A percentile compares a stretch with the other conserved stretches of the same genome.
These are phyloP conservation scores for Mallotus villosus DNA, from an alignment of 2,797 vertebrate genomes.

Conservation along the genomic window DNA sequence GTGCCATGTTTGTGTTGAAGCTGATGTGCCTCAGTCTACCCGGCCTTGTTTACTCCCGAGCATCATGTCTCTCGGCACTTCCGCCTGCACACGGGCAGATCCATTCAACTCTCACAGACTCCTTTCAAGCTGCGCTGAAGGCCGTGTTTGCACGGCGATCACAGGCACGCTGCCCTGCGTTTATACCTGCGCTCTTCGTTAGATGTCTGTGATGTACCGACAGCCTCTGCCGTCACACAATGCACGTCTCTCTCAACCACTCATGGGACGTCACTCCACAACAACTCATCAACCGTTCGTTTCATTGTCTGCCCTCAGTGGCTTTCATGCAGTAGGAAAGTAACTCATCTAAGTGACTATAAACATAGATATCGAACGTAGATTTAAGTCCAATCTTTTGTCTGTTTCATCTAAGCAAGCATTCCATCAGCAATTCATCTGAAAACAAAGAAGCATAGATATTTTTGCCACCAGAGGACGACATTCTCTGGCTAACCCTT, in stretches of 20 bases:
- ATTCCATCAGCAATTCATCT: background rate
- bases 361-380: background rate
- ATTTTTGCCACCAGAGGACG: conserved; percentile 68
- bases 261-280: conserved; percentile 50
- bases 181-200: conserved; percentile 49
- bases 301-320: background rate
- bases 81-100: conserved; percentile 13
- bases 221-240: conserved; percentile 37
- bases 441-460: background rate
- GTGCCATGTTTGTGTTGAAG: background rate
- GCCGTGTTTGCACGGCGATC: conserved; percentile 61
- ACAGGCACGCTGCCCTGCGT: conserved; percentile 15
- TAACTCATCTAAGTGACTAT: background rate
- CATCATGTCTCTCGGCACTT: conserved; percentile 12
- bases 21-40: background rate
- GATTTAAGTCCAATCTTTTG: background rate
- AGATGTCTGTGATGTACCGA: conserved; percentile 51
- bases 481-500: conserved; percentile 50
- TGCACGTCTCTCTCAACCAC: conserved; percentile 13
- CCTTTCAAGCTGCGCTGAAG: conserved; percentile 32
- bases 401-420: background rate
- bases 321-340: conserved; percentile 19
- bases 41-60: background rate
- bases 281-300: conserved; percentile 34
- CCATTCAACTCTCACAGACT: conserved; percentile 39